phyloP scores from a whole-genome alignment of 2,797 vertebrate genomes.

The Hydrophis major region DNA sequence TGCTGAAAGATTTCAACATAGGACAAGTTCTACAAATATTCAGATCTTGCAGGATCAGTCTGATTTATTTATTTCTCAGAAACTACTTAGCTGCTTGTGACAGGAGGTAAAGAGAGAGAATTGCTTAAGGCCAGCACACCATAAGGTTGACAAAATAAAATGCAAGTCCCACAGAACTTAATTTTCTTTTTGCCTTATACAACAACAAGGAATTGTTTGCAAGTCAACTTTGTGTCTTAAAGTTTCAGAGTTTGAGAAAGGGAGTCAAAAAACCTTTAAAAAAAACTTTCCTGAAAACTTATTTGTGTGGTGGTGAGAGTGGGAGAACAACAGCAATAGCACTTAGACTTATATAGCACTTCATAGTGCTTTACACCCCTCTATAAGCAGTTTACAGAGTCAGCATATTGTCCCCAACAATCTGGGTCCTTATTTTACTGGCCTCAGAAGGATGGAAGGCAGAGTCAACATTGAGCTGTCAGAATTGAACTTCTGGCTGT shows the following conservation, averaged over 20 bases:
- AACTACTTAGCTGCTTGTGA: neutral
- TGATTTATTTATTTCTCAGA: constrained; percentile 15
- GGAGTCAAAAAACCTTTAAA: neutral
- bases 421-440: neutral
- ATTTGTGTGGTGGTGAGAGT: neutral
- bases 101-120: neutral
- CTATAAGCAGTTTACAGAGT: neutral
- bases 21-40: neutral
- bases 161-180: neutral
- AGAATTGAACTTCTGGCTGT: neutral
- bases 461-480: neutral
- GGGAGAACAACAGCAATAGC: neutral
- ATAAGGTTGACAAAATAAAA: neutral
- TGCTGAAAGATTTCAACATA: neutral
- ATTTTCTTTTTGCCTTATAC: neutral
- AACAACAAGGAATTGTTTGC: neutral
- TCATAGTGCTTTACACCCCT: neutral
- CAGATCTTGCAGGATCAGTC: constrained; percentile 3
- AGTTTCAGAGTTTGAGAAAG: neutral
- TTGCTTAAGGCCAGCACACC: neutral
- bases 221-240: neutral
- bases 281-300: neutral
- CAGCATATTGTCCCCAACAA: neutral
- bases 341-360: neutral
- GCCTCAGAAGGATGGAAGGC: neutral